Evolutionary conservation across 37 sponge, comb jelly and placozoan species (phyloP).

Genomic region (Chondrilla cf. caribensis): DNA sequence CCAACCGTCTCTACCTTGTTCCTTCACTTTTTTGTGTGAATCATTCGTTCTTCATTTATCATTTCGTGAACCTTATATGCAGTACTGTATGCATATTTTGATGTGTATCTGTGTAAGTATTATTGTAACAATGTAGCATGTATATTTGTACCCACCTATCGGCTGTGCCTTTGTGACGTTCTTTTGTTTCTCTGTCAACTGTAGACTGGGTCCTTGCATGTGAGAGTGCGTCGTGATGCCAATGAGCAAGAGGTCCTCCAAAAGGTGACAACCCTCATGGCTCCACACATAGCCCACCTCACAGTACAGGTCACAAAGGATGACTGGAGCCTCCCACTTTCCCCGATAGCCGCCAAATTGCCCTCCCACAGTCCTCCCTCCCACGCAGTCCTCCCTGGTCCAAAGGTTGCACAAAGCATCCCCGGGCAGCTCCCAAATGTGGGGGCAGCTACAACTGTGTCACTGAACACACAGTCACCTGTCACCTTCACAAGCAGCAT

Average conservation of each 20-base stretch:
- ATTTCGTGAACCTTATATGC: too few relatives aligned
- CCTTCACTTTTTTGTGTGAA: too few relatives aligned
- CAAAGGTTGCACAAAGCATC: not conserved
- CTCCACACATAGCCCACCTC: conserved; percentile 77
- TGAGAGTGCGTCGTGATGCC: conserved; percentile 82
- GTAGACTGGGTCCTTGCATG: conserved; percentile 87
- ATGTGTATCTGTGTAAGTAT: too few relatives aligned
- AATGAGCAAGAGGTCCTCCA: conserved; percentile 84
- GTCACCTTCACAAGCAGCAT: too few relatives aligned
- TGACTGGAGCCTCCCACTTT: conserved; percentile 63
- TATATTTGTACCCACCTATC: too few relatives aligned
- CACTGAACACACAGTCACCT: not conserved
- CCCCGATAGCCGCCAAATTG: not conserved
- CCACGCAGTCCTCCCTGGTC: not conserved
- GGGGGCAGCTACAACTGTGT: not conserved
- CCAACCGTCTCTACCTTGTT: too few relatives aligned
- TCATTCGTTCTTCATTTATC: too few relatives aligned
- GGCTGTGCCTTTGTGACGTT: too few relatives aligned
- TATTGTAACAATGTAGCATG: too few relatives aligned
- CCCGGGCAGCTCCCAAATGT: not conserved
- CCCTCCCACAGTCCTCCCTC: not conserved
- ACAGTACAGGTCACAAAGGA: conserved; percentile 89
- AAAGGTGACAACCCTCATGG: conserved; percentile 67
- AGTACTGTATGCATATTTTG: too few relatives aligned
- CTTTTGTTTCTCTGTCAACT: not conserved